Base-by-base conservation (phyloP, 2,888 invertebrate genomes). In the Athrips mouffetella region DNA sequence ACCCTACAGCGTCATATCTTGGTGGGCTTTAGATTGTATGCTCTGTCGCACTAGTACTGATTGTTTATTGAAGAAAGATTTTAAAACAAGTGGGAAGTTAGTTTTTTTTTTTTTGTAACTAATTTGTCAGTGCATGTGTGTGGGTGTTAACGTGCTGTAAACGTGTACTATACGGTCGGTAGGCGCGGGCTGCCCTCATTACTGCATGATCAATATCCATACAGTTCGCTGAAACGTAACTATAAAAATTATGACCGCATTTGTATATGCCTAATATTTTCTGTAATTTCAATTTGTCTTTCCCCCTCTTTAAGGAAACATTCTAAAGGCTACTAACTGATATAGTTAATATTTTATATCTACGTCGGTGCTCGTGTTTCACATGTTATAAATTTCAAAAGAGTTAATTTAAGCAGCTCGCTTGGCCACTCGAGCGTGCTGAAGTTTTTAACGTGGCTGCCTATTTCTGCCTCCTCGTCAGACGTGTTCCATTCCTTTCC, bases 361-460 rank as follows among this genome's bases (percentile, higher is more conserved):
- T 21, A 4, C 41, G 11, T 29, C n/a, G 16, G 31, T 51, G 59
- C 58, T 70, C 71, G 65, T 67, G 68, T 64, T 70, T 71, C 62
- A 60, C 67, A 63, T 63, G 59, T 73, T 72, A 70, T 57, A 59
- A 63, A 73, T 75, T 74, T 74, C 69, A 67, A 68, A 69, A 69
- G 62, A 69, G 67, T 61, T 74, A 72, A 71, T 71, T 69, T 67
- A 68, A 71, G 59, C 66, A 71, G 56, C 64, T 71, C 70, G 67
- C 75, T 65, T 74, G 70, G 57, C 52, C 71, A 76, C 67, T 71
- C 67, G 73, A 70, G 73, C 74, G 70, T 73, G 69, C 53, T 66
- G 65, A 60, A 64, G 59, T 60, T 62, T 54, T 57, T 48, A 58
- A 54, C 49, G 50, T 63, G 13, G 20, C 21, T 33, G 16, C 60